These are phyloP conservation scores for Holacanthella duospinosa DNA, from an alignment of 2,888 invertebrate species.

Conservation along the genomic window DNA sequence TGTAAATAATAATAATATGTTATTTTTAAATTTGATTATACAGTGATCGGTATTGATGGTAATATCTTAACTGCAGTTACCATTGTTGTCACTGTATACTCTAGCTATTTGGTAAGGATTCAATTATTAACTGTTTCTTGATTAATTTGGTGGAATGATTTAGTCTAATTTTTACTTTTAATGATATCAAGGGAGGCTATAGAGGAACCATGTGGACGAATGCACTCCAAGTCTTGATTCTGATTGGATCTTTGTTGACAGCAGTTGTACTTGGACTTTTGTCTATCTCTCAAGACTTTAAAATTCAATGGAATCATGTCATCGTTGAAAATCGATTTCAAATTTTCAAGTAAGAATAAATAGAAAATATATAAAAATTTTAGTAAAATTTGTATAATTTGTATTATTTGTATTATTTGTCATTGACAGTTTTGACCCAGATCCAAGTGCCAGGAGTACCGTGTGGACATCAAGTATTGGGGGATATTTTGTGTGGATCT, in stretches of 20 bases:
- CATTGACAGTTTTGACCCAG: constrained; percentile 18
- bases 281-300: constrained; percentile 16
- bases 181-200: constrained; percentile 15
- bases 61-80: not conserved
- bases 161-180: not conserved
- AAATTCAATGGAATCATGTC: constrained; percentile 17
- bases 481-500: constrained; percentile 19
- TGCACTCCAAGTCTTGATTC: constrained; percentile 16
- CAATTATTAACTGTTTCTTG: too few species aligned
- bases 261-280: constrained; percentile 18
- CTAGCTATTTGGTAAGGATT: not conserved
- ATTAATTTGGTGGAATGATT: not conserved
- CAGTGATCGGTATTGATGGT: not conserved
- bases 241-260: constrained; percentile 12
- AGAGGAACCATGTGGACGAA: constrained; percentile 17
- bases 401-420: not conserved
- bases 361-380: constrained; percentile 1
- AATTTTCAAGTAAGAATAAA: constrained; percentile 20
- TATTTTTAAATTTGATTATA: too few species aligned
- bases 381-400: too few species aligned
- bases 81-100: not conserved
- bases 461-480: constrained; percentile 22
- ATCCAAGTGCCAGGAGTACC: constrained; percentile 19
- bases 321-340: constrained; percentile 12
- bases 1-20: too few species aligned